Conservation (phyloP, 2,888 invertebrate species). For the Aradus depressus region DNA sequence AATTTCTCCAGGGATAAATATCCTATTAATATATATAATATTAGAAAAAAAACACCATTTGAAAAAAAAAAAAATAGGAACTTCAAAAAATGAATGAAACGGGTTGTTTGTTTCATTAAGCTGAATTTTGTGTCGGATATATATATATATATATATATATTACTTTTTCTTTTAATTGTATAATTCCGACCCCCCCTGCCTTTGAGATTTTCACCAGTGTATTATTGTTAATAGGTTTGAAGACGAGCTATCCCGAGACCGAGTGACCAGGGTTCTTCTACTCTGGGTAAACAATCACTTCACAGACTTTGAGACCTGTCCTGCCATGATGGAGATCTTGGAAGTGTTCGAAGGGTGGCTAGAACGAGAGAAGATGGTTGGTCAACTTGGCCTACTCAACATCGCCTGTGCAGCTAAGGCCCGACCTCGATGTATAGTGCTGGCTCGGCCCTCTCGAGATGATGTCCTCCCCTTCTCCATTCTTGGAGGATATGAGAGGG, state of each 20-base stretch:
- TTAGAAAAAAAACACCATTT: too few relatives aligned
- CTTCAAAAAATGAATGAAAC: too few relatives aligned
- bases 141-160: too few relatives aligned
- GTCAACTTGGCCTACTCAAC: constrained; percentile 62
- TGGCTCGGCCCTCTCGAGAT: constrained; percentile 85
- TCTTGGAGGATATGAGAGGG: constrained; percentile 83
- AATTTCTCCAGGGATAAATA: too few relatives aligned
- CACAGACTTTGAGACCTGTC: constrained; percentile 92
- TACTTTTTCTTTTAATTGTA: too few relatives aligned
- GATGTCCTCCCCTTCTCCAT: constrained; percentile 89
- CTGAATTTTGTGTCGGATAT: too few relatives aligned
- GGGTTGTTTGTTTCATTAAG: too few relatives aligned
- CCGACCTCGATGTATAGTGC: constrained; percentile 75
- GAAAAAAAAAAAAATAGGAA: too few relatives aligned
- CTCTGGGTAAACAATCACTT: constrained; percentile 99
- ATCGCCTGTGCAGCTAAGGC: constrained; percentile 98
- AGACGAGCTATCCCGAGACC: constrained; percentile 62
- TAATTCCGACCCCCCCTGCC: too few relatives aligned
- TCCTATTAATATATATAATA: too few relatives aligned
- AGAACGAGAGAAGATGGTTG: constrained; percentile 75
- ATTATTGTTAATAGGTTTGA: constrained; percentile 46
- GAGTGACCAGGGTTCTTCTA: constrained; percentile 89
- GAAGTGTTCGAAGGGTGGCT: constrained; percentile 81
- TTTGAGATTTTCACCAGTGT: not conserved
- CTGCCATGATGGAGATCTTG: constrained; percentile 91